Conservation (phyloP, 2,113 vertebrate species). For the Acrocephalus kingi region DNA sequence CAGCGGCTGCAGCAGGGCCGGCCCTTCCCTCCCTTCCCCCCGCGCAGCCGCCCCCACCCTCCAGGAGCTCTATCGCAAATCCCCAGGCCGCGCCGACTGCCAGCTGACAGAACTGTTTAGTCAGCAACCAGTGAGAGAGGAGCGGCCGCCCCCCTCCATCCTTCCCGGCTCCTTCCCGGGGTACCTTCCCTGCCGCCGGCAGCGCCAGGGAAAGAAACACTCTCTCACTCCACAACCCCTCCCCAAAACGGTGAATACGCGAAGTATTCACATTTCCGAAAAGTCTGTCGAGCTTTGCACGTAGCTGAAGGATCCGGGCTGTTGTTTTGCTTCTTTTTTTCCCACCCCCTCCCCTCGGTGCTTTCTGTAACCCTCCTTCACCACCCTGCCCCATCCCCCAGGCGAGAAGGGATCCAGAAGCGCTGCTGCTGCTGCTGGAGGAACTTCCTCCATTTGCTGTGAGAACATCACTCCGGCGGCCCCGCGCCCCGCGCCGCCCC, state of each 20-base stretch:
- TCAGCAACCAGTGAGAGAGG: constrained; percentile 75
- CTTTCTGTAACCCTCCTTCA: background rate
- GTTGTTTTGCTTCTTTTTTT: background rate
- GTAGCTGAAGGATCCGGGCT: background rate
- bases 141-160: constrained; percentile 36
- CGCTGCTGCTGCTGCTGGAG: constrained; percentile 36
- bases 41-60: constrained; percentile 57
- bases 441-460: constrained; percentile 84
- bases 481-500: constrained; percentile 51
- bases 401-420: background rate
- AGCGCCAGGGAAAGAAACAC: background rate
- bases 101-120: constrained; percentile 87
- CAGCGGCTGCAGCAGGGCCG: constrained; percentile 30
- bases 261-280: background rate
- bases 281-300: background rate
- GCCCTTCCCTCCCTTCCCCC: constrained; percentile 48
- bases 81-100: constrained; percentile 76
- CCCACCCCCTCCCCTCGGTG: background rate
- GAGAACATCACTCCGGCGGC: constrained; percentile 45
- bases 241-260: background rate
- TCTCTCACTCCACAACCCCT: background rate
- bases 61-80: constrained; percentile 81
- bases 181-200: background rate
- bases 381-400: constrained; percentile 13
- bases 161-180: background rate